These are phyloP conservation scores for Okapia johnstoni DNA, from an alignment of 2,113 vertebrate species.

Conservation along the genomic window DNA sequence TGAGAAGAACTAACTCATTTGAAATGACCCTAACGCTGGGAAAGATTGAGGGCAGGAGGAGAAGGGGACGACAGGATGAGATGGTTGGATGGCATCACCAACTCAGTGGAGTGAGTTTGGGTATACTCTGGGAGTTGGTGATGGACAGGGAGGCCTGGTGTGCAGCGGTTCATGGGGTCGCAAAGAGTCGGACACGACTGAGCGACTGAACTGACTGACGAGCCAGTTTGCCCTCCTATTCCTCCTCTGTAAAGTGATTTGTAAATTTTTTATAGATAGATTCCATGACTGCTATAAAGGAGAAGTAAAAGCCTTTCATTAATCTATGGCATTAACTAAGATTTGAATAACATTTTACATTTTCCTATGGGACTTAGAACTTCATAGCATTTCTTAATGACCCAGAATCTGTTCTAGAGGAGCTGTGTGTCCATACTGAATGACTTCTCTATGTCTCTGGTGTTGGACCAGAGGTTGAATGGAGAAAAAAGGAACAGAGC, in stretches of 20 bases:
- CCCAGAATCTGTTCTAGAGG: background rate
- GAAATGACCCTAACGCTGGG: background rate
- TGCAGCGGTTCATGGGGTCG: accelerated
- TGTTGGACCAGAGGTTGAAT: background rate
- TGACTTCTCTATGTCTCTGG: background rate
- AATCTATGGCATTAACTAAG: background rate
- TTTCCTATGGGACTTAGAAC: background rate
- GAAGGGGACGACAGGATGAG: background rate
- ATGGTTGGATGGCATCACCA: background rate
- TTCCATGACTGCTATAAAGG: background rate
- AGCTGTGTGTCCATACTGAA: background rate
- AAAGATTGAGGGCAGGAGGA: background rate
- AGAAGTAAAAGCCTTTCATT: background rate
- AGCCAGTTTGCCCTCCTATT: background rate
- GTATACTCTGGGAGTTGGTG: accelerated
- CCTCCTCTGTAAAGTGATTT: background rate
- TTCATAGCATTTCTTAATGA: background rate
- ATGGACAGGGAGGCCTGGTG: background rate
- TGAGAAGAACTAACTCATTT: background rate
- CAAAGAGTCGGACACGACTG: accelerated
- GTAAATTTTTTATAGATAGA: background rate
- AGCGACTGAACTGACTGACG: background rate
- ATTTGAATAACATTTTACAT: background rate
- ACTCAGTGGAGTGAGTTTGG: background rate
- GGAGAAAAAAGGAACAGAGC: background rate